These are phyloP conservation scores for Zeus faber DNA, from an alignment of 2,113 vertebrate genomes.

Conservation along the genomic window DNA sequence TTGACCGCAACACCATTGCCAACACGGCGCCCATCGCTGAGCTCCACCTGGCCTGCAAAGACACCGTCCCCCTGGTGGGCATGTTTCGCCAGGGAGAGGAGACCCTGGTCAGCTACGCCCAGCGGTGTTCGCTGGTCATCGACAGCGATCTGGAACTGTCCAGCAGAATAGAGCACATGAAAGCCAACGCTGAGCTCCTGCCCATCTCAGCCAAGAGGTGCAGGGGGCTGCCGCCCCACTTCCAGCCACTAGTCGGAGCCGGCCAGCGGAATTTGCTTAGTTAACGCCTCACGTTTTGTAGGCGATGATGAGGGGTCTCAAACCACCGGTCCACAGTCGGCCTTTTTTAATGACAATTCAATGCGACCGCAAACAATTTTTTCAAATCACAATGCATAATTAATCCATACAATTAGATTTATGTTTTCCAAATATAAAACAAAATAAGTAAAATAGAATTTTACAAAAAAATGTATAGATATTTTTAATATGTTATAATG, in stretches of 20 bases:
- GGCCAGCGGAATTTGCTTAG: slow-evolving; percentile 56
- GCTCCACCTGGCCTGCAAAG: slow-evolving; percentile 65
- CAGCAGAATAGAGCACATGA: slow-evolving; percentile 69
- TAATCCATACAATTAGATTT: too few relatives aligned
- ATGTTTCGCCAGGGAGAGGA: slow-evolving; percentile 67
- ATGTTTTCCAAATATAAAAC: too few relatives aligned
- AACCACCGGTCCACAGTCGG: too few relatives aligned
- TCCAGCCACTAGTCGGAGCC: slow-evolving; percentile 42
- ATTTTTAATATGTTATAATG: too few relatives aligned
- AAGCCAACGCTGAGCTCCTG: slow-evolving; percentile 65
- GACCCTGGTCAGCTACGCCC: slow-evolving; percentile 70
- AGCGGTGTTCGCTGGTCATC: slow-evolving; percentile 63
- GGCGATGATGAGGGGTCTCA: background rate
- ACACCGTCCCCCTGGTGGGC: slow-evolving; percentile 59
- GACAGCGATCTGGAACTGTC: slow-evolving; percentile 60
- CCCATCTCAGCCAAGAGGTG: slow-evolving; percentile 65
- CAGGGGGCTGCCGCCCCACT: slow-evolving; percentile 45
- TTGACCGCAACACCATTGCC: slow-evolving; percentile 74
- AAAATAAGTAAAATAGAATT: too few relatives aligned
- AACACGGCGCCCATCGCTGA: slow-evolving; percentile 73
- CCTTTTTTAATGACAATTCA: background rate
- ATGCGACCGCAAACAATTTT: too few relatives aligned
- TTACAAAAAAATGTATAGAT: too few relatives aligned
- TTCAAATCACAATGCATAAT: too few relatives aligned
- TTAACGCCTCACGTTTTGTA: slow-evolving; percentile 8